Evolutionary conservation across 2,797 vertebrate genomes (phyloP).

Genomic region (Mallotus villosus): DNA sequence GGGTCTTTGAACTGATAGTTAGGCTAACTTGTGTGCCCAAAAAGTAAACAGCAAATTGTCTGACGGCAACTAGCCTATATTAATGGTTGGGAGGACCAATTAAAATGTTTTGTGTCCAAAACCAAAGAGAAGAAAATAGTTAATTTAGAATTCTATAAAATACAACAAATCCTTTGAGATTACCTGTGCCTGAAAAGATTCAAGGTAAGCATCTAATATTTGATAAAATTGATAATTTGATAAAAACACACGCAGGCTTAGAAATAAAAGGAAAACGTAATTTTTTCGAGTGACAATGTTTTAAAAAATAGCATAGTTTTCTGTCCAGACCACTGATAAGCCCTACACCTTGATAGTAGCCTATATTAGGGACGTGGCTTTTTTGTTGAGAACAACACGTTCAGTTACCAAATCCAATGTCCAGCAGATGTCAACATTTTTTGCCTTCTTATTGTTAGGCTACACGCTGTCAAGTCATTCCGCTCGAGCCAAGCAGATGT

Average conservation of each 20-base stretch:
- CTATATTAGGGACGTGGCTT: neutral
- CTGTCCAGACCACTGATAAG: neutral
- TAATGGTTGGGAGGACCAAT: slow-evolving; percentile 31
- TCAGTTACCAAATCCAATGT: slow-evolving; percentile 34
- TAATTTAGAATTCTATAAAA: slow-evolving; percentile 55
- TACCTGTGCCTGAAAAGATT: slow-evolving; percentile 44
- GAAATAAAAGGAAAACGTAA: too few species aligned
- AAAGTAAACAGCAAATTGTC: slow-evolving; percentile 6
- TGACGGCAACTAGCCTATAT: slow-evolving; percentile 1
- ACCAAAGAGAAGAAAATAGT: slow-evolving; percentile 41
- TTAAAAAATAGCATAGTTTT: neutral
- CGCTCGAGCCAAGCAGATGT: slow-evolving; percentile 69
- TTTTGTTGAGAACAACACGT: slow-evolving; percentile 5
- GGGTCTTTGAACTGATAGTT: slow-evolving; percentile 1
- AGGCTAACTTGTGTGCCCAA: neutral
- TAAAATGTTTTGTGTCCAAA: slow-evolving; percentile 57
- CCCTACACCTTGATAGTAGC: neutral
- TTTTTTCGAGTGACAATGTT: too few species aligned
- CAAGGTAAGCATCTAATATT: slow-evolving; percentile 60
- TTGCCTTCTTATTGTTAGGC: slow-evolving; percentile 53
- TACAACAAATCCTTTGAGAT: slow-evolving; percentile 36
- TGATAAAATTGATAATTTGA: neutral
- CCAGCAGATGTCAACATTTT: slow-evolving; percentile 70
- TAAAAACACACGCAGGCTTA: neutral
- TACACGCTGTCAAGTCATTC: slow-evolving; percentile 70